phyloP scores from a whole-genome alignment of 2,888 invertebrate genomes.

The Eretmocerus hayati region DNA sequence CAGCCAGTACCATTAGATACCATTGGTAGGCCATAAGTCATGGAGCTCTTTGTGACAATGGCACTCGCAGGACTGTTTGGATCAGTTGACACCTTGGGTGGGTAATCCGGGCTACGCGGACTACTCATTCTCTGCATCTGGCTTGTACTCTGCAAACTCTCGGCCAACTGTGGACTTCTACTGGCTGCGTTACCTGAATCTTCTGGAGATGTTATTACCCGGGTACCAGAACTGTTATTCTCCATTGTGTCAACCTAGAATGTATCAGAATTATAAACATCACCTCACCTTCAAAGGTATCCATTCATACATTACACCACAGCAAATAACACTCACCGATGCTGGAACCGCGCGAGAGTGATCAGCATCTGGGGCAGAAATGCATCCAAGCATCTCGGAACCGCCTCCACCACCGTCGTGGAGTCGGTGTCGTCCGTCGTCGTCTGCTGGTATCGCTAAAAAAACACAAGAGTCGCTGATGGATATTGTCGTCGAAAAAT shows the following conservation, averaged over 20 bases:
- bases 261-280: background rate
- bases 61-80: constrained; percentile 33
- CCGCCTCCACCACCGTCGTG: no score
- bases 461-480: no score
- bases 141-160: constrained; percentile 38
- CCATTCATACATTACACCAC: no score
- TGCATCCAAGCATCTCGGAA: no score
- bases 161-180: constrained; percentile 38
- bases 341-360: no score
- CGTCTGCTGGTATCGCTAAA: no score
- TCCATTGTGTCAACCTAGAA: constrained; percentile 7
- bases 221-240: background rate
- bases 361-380: no score
- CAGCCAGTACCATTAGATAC: constrained; percentile 9
- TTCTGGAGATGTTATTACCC: constrained; percentile 17
- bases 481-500: no score
- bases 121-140: constrained; percentile 35
- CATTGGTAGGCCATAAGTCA: constrained; percentile 21
- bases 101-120: constrained; percentile 43
- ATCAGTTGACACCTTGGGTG: constrained; percentile 36
- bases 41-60: constrained; percentile 15
- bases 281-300: no score
- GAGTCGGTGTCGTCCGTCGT: no score
- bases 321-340: no score
- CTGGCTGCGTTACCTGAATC: constrained; percentile 36